A percentile compares a stretch with the other conserved stretches of the same genome.
These are phyloP conservation scores for Drosophila ochracea DNA, from an alignment of 2,888 invertebrate species.

Conservation along the genomic window DNA sequence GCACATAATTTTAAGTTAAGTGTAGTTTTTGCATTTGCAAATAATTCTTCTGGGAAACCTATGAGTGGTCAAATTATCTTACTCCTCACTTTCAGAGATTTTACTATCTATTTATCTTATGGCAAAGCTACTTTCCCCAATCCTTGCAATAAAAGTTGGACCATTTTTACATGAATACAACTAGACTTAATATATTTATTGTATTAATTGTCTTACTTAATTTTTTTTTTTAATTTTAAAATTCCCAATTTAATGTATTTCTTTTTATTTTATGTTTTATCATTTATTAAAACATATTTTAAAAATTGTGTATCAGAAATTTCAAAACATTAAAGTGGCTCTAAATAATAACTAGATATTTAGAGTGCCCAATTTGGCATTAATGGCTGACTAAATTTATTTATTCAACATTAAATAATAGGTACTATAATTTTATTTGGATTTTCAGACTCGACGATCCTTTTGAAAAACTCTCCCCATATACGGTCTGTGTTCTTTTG, in stretches of 20 bases:
- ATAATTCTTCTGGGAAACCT: too few species aligned
- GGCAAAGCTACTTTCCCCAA: neutral
- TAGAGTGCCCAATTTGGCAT: neutral
- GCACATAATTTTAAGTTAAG: neutral
- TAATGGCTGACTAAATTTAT: neutral
- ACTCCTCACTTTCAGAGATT: neutral
- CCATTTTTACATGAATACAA: neutral
- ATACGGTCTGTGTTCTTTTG: neutral
- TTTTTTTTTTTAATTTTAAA: too few species aligned
- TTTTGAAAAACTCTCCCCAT: neutral
- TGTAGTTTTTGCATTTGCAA: neutral
- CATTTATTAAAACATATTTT: neutral
- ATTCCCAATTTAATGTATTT: neutral
- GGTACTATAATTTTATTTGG: neutral
- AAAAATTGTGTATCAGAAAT: neutral
- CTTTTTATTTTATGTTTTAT: neutral
- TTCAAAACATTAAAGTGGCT: neutral
- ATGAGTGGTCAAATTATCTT: neutral
- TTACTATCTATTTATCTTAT: neutral
- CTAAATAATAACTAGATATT: neutral
- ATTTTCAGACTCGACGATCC: neutral
- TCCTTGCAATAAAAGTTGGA: neutral
- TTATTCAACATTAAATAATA: neutral
- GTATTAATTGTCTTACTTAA: accelerated
- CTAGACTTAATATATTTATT: neutral